These are phyloP conservation scores for Cryptocephalus moraei DNA, from an alignment of 2,888 invertebrate species.

Conservation along the genomic window DNA sequence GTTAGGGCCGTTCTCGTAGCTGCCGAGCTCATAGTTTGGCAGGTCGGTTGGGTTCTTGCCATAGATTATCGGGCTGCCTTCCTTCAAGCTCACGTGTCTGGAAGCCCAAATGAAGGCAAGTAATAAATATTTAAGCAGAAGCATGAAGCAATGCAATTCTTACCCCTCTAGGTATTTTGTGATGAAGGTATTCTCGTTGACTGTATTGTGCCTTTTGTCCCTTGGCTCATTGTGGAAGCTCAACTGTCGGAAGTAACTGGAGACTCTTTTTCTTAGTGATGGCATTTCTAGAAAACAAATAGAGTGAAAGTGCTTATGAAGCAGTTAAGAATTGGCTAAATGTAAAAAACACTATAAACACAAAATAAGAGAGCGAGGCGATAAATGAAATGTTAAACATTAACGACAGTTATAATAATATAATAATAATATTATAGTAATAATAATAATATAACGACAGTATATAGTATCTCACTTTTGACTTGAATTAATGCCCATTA, in stretches of 20 bases:
- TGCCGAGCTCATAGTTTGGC: conserved; percentile 48
- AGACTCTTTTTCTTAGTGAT: conserved; percentile 58
- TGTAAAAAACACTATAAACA: too few relatives aligned
- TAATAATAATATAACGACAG: too few relatives aligned
- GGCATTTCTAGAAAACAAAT: conserved; percentile 21
- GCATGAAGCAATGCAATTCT: conserved; percentile 18
- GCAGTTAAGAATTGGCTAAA: too few relatives aligned
- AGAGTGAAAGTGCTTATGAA: too few relatives aligned
- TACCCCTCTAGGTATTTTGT: conserved; percentile 62
- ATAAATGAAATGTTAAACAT: too few relatives aligned
- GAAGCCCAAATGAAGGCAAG: conserved; percentile 12
- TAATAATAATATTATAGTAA: too few relatives aligned
- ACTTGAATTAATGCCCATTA: too few relatives aligned
- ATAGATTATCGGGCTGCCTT: conserved; percentile 52
- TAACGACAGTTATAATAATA: too few relatives aligned
- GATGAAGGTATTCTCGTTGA: conserved; percentile 53
- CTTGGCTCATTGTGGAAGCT: conserved; percentile 54
- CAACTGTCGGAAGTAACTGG: conserved; percentile 61
- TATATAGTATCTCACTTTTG: too few relatives aligned
- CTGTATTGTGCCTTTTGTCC: conserved; percentile 37
- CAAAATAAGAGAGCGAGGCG: too few relatives aligned
- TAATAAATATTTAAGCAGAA: too few relatives aligned
- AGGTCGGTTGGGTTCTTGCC: conserved; percentile 65
- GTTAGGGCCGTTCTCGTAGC: conserved; percentile 42
- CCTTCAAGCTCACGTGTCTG: conserved; percentile 29